Evolutionary conservation across 1,140 invertebrate genomes (phyloP), one percentile per base, ranked within the genome.

Genomic region (Eurosta solidaginis): DNA sequence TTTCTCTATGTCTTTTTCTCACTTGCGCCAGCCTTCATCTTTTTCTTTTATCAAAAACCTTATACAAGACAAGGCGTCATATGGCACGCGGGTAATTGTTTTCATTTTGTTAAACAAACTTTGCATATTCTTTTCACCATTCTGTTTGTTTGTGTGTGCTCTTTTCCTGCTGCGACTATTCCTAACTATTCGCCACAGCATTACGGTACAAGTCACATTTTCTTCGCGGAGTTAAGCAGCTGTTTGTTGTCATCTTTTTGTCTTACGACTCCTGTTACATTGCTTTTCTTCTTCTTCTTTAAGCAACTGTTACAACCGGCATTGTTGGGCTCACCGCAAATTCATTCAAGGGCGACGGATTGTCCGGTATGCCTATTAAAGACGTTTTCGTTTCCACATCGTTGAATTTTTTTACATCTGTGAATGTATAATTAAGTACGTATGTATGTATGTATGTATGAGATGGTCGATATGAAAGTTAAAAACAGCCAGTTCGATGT

Each of bases 41-140:
- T n/a, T n/a, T n/a, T n/a, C n/a, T n/a, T n/a, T n/a, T n/a, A n/a
- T n/a, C 45, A 49, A 3, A 49, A 49, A 10, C 10, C 14, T 49
- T 49, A 33, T 59, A 27, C 54, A 29, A 33, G 45, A 12, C 54
- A 17, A 12, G 29, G 7, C 7, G 29, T 29, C 54, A 14, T 33
- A n/a, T 36, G 17, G 54, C 29, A 59, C 54, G 22, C 33, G 25
- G 27, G 54, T 59, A 59, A 59, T 59, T 36, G 54, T 59, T 59
- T 33, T 59, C 27, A 59, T 59, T 59, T 33, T 59, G 54, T 59
- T 36, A 59, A 59, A 59, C 54, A 59, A 59, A 59, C 54, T 59
- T 59, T 33, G 7, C 29, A 33, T 17, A 59, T 33, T 4, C 54
- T 14, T 29, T 59, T 7, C 27, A 3, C n/a, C 52, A 17, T 17